Evolutionary conservation across 1,140 invertebrate genomes (phyloP).

Genomic region (Philotrypesis tridentata): DNA sequence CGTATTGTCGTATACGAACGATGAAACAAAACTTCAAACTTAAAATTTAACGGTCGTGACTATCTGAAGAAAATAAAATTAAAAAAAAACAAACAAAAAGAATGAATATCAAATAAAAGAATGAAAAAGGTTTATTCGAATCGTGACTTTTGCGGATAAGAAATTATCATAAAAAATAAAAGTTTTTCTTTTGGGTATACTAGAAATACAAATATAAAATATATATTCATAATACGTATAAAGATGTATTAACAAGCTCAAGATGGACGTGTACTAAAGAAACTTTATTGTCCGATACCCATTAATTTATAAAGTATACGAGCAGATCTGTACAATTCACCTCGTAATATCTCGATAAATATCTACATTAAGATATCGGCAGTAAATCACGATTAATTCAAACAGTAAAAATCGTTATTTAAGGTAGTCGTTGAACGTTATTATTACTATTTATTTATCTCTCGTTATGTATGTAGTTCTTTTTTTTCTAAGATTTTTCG

Average conservation of each 20-base stretch:
- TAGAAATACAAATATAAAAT: no score
- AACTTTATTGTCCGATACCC: conserved; percentile 45
- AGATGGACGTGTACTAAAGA: conserved; percentile 37
- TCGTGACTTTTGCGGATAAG: no score
- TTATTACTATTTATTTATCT: neutral
- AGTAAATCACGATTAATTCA: conserved; percentile 29
- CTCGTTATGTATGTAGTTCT: neutral
- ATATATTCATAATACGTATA: no score
- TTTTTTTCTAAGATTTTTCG: neutral
- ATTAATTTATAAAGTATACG: conserved; percentile 43
- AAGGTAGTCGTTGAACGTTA: conserved; percentile 1
- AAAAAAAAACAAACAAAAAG: neutral
- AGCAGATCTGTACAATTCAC: conserved; percentile 39
- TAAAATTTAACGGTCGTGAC: no score
- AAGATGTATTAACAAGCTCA: neutral
- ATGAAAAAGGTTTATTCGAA: no score
- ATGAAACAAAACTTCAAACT: neutral
- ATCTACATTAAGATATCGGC: conserved; percentile 36
- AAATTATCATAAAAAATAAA: no score
- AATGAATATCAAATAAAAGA: neutral
- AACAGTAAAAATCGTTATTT: conserved; percentile 38
- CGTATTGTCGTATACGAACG: neutral
- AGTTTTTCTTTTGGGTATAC: no score
- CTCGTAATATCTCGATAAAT: conserved; percentile 35
- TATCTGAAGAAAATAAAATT: no score